Conservation (phyloP, 2,113 vertebrate genomes). For the Apodemus sylvaticus region DNA sequence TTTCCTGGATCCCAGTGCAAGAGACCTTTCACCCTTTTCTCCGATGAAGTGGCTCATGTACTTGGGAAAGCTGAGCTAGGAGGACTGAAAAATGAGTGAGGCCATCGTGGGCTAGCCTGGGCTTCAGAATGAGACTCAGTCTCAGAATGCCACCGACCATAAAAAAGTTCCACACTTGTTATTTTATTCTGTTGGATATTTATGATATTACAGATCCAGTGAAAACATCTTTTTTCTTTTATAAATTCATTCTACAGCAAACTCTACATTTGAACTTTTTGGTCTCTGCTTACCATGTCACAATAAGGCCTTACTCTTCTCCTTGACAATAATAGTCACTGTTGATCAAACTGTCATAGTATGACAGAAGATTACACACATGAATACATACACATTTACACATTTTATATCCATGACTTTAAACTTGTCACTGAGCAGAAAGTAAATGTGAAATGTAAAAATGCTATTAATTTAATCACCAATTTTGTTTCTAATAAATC, state of each 20-base stretch:
- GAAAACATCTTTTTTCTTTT: background rate
- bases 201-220: background rate
- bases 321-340: background rate
- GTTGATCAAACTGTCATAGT: background rate
- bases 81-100: background rate
- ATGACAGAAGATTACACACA: background rate
- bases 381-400: background rate
- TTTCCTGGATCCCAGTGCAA: too few relatives aligned
- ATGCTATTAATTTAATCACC: background rate
- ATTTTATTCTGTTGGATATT: background rate
- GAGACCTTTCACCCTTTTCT: background rate
- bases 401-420: background rate
- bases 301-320: background rate
- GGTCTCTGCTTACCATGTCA: background rate
- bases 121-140: background rate
- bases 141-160: background rate
- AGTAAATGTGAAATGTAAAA: background rate
- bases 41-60: background rate
- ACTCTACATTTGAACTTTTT: background rate
- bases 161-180: background rate
- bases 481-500: constrained; percentile 26
- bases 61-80: background rate
- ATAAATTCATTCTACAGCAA: background rate
- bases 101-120: background rate
- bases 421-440: background rate